These are phyloP conservation scores for Castor canadensis DNA, from an alignment of 2,113 vertebrate species.

Conservation along the genomic window DNA sequence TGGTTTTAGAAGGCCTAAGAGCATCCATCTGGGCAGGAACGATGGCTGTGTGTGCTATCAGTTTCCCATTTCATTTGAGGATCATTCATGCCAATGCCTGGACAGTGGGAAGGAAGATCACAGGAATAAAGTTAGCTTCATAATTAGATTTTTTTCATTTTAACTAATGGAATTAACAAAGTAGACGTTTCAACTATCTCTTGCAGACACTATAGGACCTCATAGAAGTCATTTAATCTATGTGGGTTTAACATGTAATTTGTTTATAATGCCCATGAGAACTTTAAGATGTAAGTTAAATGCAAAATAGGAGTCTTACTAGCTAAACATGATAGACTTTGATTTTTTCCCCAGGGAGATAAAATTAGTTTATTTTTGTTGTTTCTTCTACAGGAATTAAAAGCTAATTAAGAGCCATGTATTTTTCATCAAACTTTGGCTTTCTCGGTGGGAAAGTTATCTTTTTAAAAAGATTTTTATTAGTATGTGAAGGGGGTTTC, in stretches of 20 bases:
- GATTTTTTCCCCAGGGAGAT: neutral
- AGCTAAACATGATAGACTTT: neutral
- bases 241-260: neutral
- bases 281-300: neutral
- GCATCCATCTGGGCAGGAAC: neutral
- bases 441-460: no score
- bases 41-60: neutral
- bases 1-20: neutral
- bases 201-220: neutral
- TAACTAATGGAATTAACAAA: neutral
- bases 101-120: neutral
- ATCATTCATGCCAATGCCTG: neutral
- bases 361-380: no score
- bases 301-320: neutral
- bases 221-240: neutral
- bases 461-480: no score
- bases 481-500: no score
- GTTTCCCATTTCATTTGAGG: neutral
- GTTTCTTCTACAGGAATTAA: no score
- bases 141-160: constrained; percentile 25
- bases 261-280: neutral
- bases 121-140: neutral
- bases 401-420: no score
- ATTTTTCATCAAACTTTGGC: no score
- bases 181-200: neutral